phyloP scores from a whole-genome alignment of 2,113 vertebrate genomes.

The Clinocottus analis region DNA sequence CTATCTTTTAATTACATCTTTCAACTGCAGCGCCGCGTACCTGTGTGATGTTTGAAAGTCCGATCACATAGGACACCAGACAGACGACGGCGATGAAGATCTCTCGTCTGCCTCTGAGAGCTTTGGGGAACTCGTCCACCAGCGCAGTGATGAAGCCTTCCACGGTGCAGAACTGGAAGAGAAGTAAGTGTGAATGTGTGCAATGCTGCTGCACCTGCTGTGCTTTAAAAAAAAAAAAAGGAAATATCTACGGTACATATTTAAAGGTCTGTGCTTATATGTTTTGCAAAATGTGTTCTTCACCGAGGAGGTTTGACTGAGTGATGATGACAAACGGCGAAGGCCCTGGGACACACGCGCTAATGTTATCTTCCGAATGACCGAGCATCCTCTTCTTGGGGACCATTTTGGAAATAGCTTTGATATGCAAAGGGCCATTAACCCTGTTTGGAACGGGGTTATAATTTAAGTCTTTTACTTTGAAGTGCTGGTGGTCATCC shows the following conservation, averaged over 20 bases:
- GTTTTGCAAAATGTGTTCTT: constrained; percentile 7
- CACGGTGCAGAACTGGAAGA: constrained; percentile 94
- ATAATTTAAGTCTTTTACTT: constrained; percentile 41
- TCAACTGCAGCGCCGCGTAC: constrained; percentile 71
- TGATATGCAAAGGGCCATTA: constrained; percentile 30
- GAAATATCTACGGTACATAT: not conserved
- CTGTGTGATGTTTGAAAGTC: constrained; percentile 99
- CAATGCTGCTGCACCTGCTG: constrained; percentile 12
- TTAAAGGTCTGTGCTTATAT: constrained; percentile 8
- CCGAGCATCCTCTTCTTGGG: constrained; percentile 38
- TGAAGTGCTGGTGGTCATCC: constrained; percentile 15
- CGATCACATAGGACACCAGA: constrained; percentile 94
- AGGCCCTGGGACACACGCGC: constrained; percentile 42
- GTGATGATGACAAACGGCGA: constrained; percentile 42
- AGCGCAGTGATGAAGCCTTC: constrained; percentile 98
- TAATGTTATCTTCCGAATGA: constrained; percentile 52
- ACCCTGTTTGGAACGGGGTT: constrained; percentile 31
- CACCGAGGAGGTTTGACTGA: constrained; percentile 1
- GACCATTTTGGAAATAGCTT: constrained; percentile 44
- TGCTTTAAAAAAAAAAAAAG: too few species aligned
- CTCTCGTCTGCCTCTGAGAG: constrained; percentile 90
- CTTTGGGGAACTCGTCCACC: constrained; percentile 94
- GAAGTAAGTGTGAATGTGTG: constrained; percentile 29
- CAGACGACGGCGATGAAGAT: constrained; percentile 96
- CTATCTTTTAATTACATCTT: constrained; percentile 24